Evolutionary conservation across 2,888 invertebrate species (phyloP).

Genomic region (Rhamnusium bicolor): DNA sequence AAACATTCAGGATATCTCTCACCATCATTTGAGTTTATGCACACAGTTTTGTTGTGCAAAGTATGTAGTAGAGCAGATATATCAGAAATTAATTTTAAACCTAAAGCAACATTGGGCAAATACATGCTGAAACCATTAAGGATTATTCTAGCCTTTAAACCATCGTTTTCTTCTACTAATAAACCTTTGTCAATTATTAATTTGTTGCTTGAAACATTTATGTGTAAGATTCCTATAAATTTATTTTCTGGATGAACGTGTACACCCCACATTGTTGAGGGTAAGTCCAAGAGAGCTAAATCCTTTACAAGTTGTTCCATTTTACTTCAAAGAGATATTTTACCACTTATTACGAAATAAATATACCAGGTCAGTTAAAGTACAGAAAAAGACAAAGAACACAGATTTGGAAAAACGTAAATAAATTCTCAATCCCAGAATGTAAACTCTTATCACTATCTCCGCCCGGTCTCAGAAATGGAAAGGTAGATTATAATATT

Average conservation of each 20-base stretch:
- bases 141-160: neutral
- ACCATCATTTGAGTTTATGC: neutral
- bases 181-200: constrained; percentile 8
- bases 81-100: neutral
- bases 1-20: neutral
- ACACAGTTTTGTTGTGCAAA: constrained; percentile 1
- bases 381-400: too few relatives aligned
- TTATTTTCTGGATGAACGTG: constrained; percentile 8
- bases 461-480: too few relatives aligned
- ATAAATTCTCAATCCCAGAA: too few relatives aligned
- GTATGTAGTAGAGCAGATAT: neutral
- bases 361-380: too few relatives aligned
- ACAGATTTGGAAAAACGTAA: too few relatives aligned
- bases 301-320: constrained; percentile 22
- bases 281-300: constrained; percentile 3
- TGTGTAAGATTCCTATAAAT: constrained; percentile 7
- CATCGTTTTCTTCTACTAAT: constrained; percentile 1
- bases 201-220: neutral
- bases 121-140: neutral
- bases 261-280: constrained; percentile 18
- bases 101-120: constrained; percentile 7
- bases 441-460: too few relatives aligned
- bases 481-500: too few relatives aligned
- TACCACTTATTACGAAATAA: too few relatives aligned
- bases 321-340: too few relatives aligned